Base-by-base conservation (phyloP, 2,888 invertebrate species). In the Argyresthia albistria region DNA sequence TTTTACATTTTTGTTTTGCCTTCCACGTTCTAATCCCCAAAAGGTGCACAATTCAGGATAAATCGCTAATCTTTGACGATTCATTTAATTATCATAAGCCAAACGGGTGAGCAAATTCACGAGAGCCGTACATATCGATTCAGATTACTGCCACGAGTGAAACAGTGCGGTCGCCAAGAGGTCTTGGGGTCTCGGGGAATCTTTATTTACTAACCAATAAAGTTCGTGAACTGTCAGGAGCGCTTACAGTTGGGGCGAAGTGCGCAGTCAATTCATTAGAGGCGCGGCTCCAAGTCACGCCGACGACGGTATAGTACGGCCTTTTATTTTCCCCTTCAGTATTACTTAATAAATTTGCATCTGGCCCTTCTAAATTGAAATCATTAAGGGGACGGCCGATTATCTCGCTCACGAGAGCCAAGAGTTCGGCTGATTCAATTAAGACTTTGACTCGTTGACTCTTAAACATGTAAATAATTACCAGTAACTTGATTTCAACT, bases 371-470 rank as follows among this genome's bases (percentile, higher is more conserved):
- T 82, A 82, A 84, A 81, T 76, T 77, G 76, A 76, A 80, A 82
- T 83, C 83, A 82, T 84, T 84, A 82, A 83, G 70, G 75, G 73
- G 72, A 61, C 56, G 60, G 65, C 64, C 70, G 87, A 86, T 88
- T 83, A 88, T 88, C 88, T 82, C 64, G 64, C 83, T 86, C 88
- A 86, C 88, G 86, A 81, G 76, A 64, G 69, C 67, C 67, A 71
- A 51, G 70, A 66, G 69, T 63, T 37, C 37, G 11, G 39, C 63
- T 68, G 46, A 70, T 74, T 81, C 84, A 86, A 84, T 84, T 84
- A 84, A 86, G 80, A 70, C 73, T 36, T 48, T 48, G 48, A 48
- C 36, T 36, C 76, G 78, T 80, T 78, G 71, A 76, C 76, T 79
- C 73, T 75, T 78, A 78, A 25, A 6, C 48, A 16, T 35, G n/a